Base-by-base conservation (phyloP, 2,797 vertebrate genomes). In the Enteromius radiatus region DNA sequence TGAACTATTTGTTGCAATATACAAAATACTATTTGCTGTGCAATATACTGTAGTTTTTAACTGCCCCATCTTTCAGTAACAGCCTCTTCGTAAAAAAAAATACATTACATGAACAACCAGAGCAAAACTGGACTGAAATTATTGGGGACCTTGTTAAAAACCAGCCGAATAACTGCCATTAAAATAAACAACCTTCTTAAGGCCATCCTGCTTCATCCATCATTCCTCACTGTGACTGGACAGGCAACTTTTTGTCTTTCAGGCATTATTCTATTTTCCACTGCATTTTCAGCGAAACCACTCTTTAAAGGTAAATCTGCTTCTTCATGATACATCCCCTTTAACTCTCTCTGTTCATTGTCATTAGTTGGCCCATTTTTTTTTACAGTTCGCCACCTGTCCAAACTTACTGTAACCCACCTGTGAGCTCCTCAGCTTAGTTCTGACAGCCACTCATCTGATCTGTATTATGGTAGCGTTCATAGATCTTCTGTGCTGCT, bases 401-500 rank as follows among this genome's bases (percentile, higher is more conserved):
- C 71, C 84, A 21, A 36, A n/a, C 56, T 76, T 54, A 54, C 31
- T 74, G 11, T 76, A 86, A 64, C 45, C 71, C 43, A 69, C 33
- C 49, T 56, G 11, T 73, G 41, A 81, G 76, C 38, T 86, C 47
- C 61, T 83, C 33, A 85, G 45, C 19, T 28, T n/a, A 69, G 28
- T 74, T 70, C 21, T 68, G 26, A 63, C 14, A 85, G 43, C 21
- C 65, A 52, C 52, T 61, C 49, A 47, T 85, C 68, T 69, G 70
- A 75, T 90, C 81, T 84, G 85, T 88, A 86, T 88, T 90, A 87
- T 88, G 85, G 88, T 89, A 88, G 43, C 56, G 65, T 23, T 64
- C 65, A 76, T 84, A 67, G 23, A 65, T 90, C 89, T 91, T 90
- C 90, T 90, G 85, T 91, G 90, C 90, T 83, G 89, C 91, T 92